A percentile compares a stretch with the other conserved stretches of the same genome.
phyloP scores from a whole-genome alignment of 1,140 invertebrate genomes.

The Drosophila sturtevanti region DNA sequence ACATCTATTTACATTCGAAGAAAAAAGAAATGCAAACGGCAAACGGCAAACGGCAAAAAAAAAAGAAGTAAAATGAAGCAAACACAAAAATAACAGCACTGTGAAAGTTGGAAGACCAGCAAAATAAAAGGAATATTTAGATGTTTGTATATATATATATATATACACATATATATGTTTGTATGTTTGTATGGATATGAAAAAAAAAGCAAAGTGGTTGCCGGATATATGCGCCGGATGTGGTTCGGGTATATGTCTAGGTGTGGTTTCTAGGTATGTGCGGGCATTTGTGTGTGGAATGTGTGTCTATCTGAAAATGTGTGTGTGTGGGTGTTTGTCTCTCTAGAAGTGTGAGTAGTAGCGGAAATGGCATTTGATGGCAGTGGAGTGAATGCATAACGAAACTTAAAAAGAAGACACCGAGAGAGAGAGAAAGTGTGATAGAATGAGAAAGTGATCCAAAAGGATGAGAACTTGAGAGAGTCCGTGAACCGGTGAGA shows the following conservation, averaged over 20 bases:
- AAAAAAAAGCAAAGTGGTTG: constrained; percentile 14
- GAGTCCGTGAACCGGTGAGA: constrained; percentile 11
- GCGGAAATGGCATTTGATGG: constrained; percentile 35
- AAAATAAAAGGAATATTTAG: constrained; percentile 8
- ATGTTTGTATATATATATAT: not conserved
- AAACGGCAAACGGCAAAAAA: constrained; percentile 34
- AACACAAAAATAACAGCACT: constrained; percentile 49
- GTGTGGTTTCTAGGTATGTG: constrained; percentile 17
- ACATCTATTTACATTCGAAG: constrained; percentile 10
- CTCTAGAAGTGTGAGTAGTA: constrained; percentile 19
- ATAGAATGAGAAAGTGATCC: not conserved
- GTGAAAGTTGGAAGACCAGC: constrained; percentile 12
- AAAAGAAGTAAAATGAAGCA: constrained; percentile 47
- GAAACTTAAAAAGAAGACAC: constrained; percentile 7
- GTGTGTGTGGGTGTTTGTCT: constrained; percentile 17
- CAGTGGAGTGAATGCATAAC: constrained; percentile 25
- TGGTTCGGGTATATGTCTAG: constrained; percentile 5
- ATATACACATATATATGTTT: not conserved
- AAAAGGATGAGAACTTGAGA: not conserved
- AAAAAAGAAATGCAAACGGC: constrained; percentile 20
- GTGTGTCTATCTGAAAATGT: constrained; percentile 7
- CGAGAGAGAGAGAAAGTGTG: constrained; percentile 20
- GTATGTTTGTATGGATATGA: constrained; percentile 7
- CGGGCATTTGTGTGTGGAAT: constrained; percentile 1
- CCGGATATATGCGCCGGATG: constrained; percentile 12